These are phyloP conservation scores for Emydura subglobosa DNA, from an alignment of 2,113 vertebrate genomes.

Conservation along the genomic window DNA sequence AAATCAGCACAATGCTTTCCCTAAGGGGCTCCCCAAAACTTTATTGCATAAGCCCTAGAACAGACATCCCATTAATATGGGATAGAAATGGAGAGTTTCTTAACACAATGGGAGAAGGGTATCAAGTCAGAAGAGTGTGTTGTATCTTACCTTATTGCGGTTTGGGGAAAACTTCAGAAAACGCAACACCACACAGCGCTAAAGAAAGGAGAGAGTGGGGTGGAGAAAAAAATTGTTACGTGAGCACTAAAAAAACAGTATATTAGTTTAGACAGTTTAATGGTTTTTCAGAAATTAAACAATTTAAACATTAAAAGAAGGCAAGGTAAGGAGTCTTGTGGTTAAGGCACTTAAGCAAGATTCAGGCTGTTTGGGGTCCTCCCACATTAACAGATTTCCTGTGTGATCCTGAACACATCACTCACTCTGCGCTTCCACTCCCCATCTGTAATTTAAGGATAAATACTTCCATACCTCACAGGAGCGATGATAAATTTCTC, in stretches of 20 bases:
- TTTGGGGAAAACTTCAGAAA: conserved; percentile 92
- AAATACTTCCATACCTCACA: not conserved
- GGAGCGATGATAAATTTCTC: not conserved
- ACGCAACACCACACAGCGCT: conserved; percentile 94
- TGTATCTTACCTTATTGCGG: conserved; percentile 84
- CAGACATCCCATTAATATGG: not conserved
- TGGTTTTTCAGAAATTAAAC: not conserved
- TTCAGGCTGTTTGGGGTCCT: not conserved
- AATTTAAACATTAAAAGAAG: not conserved
- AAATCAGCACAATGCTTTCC: not conserved
- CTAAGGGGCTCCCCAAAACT: not conserved
- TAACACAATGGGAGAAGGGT: not conserved
- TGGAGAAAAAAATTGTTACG: not conserved
- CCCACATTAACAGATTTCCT: not conserved
- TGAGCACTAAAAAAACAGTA: not conserved
- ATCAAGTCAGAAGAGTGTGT: not conserved
- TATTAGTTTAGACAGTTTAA: not conserved
- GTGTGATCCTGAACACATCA: not conserved
- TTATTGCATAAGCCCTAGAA: not conserved
- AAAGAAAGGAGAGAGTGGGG: conserved; percentile 11
- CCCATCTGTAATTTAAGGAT: not conserved
- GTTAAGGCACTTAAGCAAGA: not conserved
- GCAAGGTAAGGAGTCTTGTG: not conserved
- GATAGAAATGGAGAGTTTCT: not conserved
- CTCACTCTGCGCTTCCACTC: not conserved